Percentiles rank a stretch among this genome's conserved stretches.
These are phyloP conservation scores for Xiphorhynchus elegans DNA, from an alignment of 2,113 vertebrate genomes.

Conservation along the genomic window DNA sequence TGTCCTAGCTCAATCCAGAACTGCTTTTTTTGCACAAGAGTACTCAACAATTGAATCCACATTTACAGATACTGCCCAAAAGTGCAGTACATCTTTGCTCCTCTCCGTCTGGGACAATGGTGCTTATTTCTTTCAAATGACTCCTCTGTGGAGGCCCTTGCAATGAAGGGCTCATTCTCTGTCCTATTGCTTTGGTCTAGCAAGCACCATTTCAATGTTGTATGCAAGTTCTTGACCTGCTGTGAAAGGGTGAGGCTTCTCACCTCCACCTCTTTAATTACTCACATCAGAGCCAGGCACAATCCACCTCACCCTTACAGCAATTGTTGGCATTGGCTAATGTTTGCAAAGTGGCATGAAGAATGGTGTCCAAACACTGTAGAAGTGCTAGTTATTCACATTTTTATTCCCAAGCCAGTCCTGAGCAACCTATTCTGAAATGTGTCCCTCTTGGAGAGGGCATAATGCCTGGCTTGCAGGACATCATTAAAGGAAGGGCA, in stretches of 20 bases:
- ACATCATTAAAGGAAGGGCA: neutral
- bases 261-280: slow-evolving; percentile 6
- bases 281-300: neutral
- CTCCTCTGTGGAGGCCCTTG: neutral
- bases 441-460: neutral
- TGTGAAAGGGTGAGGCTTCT: neutral
- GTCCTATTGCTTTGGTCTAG: neutral
- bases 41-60: neutral
- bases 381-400: neutral
- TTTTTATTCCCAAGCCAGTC: neutral
- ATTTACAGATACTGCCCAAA: neutral
- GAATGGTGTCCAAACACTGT: neutral
- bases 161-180: neutral
- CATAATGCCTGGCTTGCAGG: neutral
- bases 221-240: neutral
- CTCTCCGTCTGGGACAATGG: neutral
- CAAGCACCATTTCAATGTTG: neutral
- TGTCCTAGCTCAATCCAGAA: neutral
- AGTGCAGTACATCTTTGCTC: neutral
- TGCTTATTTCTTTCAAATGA: neutral
- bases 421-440: neutral
- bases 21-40: neutral
- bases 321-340: slow-evolving; percentile 31
- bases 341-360: slow-evolving; percentile 20
- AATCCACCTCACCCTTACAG: slow-evolving; percentile 3